Evolutionary conservation across 1,140 invertebrate genomes (phyloP), one percentile per base, ranked within the genome.

Genomic region (Caenorhabditis briggsae): DNA sequence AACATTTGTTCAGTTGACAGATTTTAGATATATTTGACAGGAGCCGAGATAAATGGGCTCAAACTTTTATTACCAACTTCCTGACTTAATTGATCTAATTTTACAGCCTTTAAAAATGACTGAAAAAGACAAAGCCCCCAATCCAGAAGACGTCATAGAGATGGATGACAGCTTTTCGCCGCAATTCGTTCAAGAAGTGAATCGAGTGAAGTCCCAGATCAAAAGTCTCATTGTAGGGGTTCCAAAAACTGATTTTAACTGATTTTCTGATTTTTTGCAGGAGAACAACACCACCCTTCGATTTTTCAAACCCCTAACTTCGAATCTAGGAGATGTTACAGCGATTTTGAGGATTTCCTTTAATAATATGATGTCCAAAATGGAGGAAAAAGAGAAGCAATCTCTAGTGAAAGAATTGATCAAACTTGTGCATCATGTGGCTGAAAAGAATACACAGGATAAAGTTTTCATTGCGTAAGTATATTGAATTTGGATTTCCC

Each of bases 311-410:
- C 33, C n/a, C 2, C 46, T 78, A 0, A 50, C 70, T 9, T 78
- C 70, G 1, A 78, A 78, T 50, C 25, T 78, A 1, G 70, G 70
- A n/a, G 70, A 78, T 41, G n/a, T 23, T 5, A 78, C 70, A 2
- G 70, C 70, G 8, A 9, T 78, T 20, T 50, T 78, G 23, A 18
- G 70, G 3, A 43, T 78, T 23, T n/a, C n/a, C 2, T 78, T 78
- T 20, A 78, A 50, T 12, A 78, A 78, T 48, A 50, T 78, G 70
- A 50, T 78, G 46, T 12, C 33, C 18, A 78, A 78, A 50, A 78
- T 78, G 70, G 70, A 78, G 33, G 70, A 78, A 50, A 78, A 78
- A 50, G 70, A 78, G 46, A 78, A 78, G n/a, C 43, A 50, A 23
- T 78, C 70, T 1, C n/a, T 78, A 5, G 46, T 78, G 8, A 78